A percentile compares a stretch with the other conserved stretches of the same genome.
Conservation (phyloP, 2,113 vertebrate species). For the Tympanuchus pallidicinctus region DNA sequence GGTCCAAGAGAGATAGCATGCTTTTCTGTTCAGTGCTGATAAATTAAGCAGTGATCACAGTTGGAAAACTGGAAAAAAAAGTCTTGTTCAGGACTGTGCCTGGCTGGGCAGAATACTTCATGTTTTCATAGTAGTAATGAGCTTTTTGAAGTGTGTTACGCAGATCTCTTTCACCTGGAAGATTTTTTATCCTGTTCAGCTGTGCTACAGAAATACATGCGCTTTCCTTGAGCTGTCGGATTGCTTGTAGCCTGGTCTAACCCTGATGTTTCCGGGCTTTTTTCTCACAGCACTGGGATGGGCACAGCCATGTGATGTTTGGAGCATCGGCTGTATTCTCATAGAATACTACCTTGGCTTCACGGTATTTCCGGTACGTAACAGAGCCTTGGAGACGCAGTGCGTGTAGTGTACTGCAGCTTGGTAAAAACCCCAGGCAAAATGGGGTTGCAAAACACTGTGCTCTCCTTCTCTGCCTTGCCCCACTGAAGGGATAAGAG, state of each 20-base stretch:
- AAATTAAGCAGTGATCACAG: neutral
- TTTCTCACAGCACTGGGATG: conserved; percentile 84
- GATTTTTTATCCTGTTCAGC: rapidly evolving
- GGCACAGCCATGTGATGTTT: conserved; percentile 89
- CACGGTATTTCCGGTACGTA: conserved; percentile 86
- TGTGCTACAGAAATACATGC: rapidly evolving
- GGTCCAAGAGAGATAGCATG: neutral
- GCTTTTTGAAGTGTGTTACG: neutral
- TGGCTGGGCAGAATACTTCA: neutral
- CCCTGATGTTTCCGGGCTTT: neutral
- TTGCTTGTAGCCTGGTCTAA: neutral
- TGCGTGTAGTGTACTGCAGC: rapidly evolving
- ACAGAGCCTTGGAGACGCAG: too few relatives aligned
- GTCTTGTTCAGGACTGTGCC: too few relatives aligned
- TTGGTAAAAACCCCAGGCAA: neutral
- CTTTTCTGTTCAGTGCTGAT: neutral
- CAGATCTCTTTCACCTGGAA: rapidly evolving
- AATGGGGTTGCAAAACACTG: neutral
- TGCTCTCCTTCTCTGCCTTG: neutral
- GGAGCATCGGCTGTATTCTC: conserved; percentile 89
- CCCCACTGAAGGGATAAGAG: neutral
- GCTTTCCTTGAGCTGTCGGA: neutral
- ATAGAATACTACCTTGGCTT: conserved; percentile 90
- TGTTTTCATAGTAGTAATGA: neutral
- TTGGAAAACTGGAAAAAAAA: neutral